phyloP scores from a whole-genome alignment of 2,113 vertebrate species.

The Zosterops pallidus region DNA sequence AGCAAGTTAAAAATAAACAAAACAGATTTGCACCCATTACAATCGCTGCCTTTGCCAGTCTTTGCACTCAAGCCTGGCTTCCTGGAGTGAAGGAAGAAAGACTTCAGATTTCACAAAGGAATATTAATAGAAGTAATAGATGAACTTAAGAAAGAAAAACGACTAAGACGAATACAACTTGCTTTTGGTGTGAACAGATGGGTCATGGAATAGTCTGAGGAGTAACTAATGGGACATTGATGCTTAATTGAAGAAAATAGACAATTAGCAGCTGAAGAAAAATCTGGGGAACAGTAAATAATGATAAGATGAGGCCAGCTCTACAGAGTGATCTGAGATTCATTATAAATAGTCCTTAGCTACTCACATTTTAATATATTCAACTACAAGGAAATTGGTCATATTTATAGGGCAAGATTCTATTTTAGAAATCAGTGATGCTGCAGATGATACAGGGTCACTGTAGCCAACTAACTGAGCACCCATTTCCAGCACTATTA shows the following conservation, averaged over 20 bases:
- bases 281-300: conserved; percentile 25
- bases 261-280: conserved; percentile 18
- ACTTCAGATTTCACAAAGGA: conserved; percentile 3
- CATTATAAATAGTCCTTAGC: neutral
- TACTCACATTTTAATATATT: neutral
- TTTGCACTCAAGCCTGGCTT: conserved; percentile 9
- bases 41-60: conserved; percentile 3
- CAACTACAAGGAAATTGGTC: neutral
- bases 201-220: neutral
- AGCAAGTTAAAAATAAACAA: conserved; percentile 18
- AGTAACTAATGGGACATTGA: neutral
- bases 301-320: neutral
- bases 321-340: neutral
- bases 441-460: neutral
- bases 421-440: neutral
- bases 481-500: neutral
- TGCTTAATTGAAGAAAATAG: conserved; percentile 14
- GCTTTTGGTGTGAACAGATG: conserved; percentile 12
- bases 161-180: conserved; percentile 10
- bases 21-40: neutral
- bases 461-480: neutral
- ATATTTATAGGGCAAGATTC: neutral
- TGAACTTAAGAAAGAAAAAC: conserved; percentile 4
- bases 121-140: conserved; percentile 38
- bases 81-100: conserved; percentile 31